These are phyloP conservation scores for Siniperca scherzeri DNA, from an alignment of 2,797 vertebrate species.

Conservation along the genomic window DNA sequence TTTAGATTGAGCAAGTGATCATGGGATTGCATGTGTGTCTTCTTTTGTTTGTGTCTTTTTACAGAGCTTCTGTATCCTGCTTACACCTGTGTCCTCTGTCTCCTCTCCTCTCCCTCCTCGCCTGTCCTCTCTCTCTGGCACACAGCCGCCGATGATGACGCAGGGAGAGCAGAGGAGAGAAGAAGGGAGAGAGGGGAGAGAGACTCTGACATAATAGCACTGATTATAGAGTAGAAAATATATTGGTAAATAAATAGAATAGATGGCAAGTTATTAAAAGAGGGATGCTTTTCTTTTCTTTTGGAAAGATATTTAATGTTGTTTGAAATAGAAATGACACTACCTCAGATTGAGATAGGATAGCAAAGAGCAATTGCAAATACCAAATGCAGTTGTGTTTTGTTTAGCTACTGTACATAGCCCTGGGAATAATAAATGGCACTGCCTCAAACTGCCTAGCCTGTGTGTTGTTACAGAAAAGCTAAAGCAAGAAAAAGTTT, in stretches of 20 bases:
- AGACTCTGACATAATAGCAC: slow-evolving; percentile 34
- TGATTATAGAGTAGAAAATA: slow-evolving; percentile 24
- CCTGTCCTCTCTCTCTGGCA: slow-evolving; percentile 69
- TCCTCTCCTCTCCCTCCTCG: slow-evolving; percentile 47
- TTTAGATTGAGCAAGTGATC: slow-evolving; percentile 5
- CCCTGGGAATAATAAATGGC: slow-evolving; percentile 6
- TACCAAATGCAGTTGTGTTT: slow-evolving; percentile 9
- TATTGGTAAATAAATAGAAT: slow-evolving; percentile 4
- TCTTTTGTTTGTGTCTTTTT: slow-evolving; percentile 52
- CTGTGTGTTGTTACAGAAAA: slow-evolving; percentile 25
- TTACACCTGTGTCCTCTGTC: slow-evolving; percentile 51
- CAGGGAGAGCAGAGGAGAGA: slow-evolving; percentile 61
- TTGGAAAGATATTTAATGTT: slow-evolving; percentile 6
- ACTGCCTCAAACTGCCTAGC: slow-evolving; percentile 3
- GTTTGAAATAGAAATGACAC: not conserved
- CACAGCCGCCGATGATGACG: slow-evolving; percentile 72
- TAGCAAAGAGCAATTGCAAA: not conserved
- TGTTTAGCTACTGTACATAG: slow-evolving; percentile 5
- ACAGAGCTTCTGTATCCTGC: slow-evolving; percentile 54
- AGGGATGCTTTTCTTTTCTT: slow-evolving; percentile 7
- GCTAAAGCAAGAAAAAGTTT: slow-evolving; percentile 8
- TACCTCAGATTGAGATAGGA: not conserved
- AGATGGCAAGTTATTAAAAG: slow-evolving; percentile 6
- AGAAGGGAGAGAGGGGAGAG: slow-evolving; percentile 10
- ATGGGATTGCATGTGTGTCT: slow-evolving; percentile 36